These are phyloP conservation scores for Cladorhizidae sp. DNA, from an alignment of 37 sponge, comb jelly and placozoan genomes.

Conservation along the genomic window DNA sequence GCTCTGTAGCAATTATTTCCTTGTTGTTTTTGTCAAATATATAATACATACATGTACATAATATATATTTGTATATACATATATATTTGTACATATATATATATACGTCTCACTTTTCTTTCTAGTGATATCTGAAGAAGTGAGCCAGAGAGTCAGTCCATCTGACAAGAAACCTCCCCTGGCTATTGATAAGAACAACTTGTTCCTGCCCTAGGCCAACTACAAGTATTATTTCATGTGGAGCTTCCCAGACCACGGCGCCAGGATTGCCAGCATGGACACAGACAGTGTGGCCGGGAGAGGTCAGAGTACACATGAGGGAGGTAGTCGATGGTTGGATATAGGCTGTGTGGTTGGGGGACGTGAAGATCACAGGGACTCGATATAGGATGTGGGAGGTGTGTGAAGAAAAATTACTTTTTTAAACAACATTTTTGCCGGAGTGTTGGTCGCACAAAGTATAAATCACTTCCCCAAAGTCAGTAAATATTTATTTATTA, in stretches of 20 bases:
- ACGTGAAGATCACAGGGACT: neutral
- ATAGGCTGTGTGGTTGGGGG: neutral
- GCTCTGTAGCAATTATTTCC: too few species aligned
- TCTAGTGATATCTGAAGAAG: conserved; percentile 67
- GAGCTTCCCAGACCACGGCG: conserved; percentile 86
- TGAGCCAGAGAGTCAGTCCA: conserved; percentile 63
- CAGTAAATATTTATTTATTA: too few species aligned
- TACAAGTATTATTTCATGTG: conserved; percentile 83
- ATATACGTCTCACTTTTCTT: neutral
- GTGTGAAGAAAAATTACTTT: neutral
- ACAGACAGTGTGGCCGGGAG: conserved; percentile 64
- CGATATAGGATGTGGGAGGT: neutral
- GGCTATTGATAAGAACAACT: conserved; percentile 69
- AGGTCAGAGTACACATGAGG: neutral
- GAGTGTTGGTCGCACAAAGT: too few species aligned
- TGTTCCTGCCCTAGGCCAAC: conserved; percentile 65
- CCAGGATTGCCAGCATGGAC: conserved; percentile 67
- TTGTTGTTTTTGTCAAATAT: too few species aligned
- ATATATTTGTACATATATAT: conserved; percentile 1
- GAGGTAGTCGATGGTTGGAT: neutral
- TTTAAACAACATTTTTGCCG: neutral
- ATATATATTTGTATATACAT: too few species aligned
- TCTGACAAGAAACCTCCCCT: conserved; percentile 26
- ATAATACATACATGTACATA: too few species aligned
- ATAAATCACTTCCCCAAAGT: too few species aligned